Conservation (phyloP, 92 coral and sea anemone genomes). For the Pocillopora meandrina region DNA sequence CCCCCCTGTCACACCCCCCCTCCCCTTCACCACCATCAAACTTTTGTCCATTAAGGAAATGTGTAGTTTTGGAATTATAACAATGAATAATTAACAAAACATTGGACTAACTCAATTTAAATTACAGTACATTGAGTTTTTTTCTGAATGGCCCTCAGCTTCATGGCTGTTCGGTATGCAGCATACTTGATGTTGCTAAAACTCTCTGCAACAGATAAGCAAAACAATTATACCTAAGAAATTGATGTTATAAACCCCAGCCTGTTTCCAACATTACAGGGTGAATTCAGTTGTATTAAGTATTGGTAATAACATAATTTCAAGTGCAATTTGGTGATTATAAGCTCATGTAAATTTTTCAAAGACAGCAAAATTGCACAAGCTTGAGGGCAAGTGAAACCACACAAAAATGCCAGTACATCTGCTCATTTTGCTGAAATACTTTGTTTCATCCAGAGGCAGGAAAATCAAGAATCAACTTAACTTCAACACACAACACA, state of each 20-base stretch:
- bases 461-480: background rate
- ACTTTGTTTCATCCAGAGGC: background rate
- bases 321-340: background rate
- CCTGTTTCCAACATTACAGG: too few species aligned
- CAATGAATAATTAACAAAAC: background rate
- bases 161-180: constrained; percentile 99
- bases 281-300: too few species aligned
- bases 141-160: constrained; percentile 96
- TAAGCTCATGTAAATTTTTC: background rate
- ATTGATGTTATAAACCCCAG: too few species aligned
- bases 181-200: constrained; percentile 95
- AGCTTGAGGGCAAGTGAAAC: too few species aligned
- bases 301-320: background rate
- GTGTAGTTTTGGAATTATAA: too few species aligned
- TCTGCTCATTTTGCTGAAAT: too few species aligned
- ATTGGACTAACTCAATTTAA: background rate
- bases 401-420: too few species aligned
- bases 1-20: too few species aligned
- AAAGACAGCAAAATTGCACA: too few species aligned
- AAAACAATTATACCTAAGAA: background rate
- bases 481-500: background rate
- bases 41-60: too few species aligned
- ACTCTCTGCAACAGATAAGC: constrained; percentile 59
- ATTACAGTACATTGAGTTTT: constrained; percentile 73
- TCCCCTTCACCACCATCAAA: too few species aligned